Evolutionary conservation across 2,888 invertebrate genomes (phyloP), one percentile per base, ranked within the genome.

Genomic region (Prosopocoilus inquinatus): DNA sequence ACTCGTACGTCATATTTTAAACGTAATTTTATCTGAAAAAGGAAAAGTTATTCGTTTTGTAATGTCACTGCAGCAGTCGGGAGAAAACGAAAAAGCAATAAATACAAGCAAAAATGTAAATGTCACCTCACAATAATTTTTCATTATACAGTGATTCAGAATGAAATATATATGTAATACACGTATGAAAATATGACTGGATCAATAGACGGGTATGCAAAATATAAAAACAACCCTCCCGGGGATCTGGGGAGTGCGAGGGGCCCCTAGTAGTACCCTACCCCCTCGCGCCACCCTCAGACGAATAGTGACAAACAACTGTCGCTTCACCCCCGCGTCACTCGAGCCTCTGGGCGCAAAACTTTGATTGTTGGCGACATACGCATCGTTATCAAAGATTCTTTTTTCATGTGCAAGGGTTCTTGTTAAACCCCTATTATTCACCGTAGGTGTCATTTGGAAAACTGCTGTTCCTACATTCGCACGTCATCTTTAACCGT

Each of bases 271-370:
- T 58, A 55, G 61, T 57, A 53, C 57, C 44, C 35, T 46, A 39
- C 15, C 58, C 63, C 63, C 64, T 60, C 57, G 52, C 61, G 55
- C 58, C 60, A 58, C 64, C 63, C 61, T 64, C 65, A 67, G 65
- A 66, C 67, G 66, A 61, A 64, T 65, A 67, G 71, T 72, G 71
- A 71, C 72, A 71, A 73, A 73, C 72, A 72, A 72, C 71, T 71
- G 72, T 70, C 70, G 71, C 70, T 68, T 70, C 67, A 64, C 69
- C 69, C 65, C 59, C 65, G 63, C 68, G 66, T 58, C 59, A 57
- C 53, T 61, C 60, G 60, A 63, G 60, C 64, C 61, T 60, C 58
- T 58, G 58, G 61, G 59, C 60, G 60, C 64, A 68, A 67, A 50
- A 70, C 66, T 73, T 71, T 70, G 71, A 72, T 65, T 65, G 62